Conservation (phyloP, 2,113 vertebrate species). For the Alligator mississippiensis region DNA sequence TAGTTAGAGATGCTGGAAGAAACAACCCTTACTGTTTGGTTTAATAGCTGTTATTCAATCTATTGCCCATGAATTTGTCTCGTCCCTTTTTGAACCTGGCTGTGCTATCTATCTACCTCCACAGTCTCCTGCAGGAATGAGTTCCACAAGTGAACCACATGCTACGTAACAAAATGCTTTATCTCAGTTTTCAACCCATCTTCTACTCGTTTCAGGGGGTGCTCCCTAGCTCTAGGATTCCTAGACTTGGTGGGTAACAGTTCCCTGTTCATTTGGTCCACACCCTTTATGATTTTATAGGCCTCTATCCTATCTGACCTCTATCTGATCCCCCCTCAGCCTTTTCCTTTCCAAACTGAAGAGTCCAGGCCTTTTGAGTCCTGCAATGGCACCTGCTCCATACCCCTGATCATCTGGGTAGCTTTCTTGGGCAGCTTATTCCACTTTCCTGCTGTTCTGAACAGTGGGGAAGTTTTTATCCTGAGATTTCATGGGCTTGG, state of each 20-base stretch:
- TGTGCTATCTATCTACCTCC: not conserved
- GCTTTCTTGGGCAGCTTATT: not conserved
- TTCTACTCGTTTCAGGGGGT: not conserved
- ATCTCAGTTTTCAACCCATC: not conserved
- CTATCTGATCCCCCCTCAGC: not conserved
- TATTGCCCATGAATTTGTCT: not conserved
- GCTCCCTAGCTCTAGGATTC: too few species aligned
- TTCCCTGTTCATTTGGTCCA: not conserved
- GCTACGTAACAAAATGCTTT: not conserved
- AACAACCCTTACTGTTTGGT: not conserved
- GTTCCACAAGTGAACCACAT: not conserved
- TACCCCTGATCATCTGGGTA: not conserved
- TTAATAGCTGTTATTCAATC: not conserved
- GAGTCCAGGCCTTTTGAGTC: not conserved
- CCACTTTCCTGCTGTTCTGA: too few species aligned
- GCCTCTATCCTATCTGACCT: not conserved
- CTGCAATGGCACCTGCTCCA: not conserved
- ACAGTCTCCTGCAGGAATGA: accelerated
- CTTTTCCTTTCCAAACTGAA: not conserved
- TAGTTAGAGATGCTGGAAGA: not conserved
- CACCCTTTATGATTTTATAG: not conserved
- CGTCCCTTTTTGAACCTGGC: not conserved
- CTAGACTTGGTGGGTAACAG: not conserved
- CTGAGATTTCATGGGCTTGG: too few species aligned
- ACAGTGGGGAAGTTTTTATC: too few species aligned